Evolutionary conservation across 2,797 vertebrate genomes (phyloP).

Genomic region (Ficedula albicollis): DNA sequence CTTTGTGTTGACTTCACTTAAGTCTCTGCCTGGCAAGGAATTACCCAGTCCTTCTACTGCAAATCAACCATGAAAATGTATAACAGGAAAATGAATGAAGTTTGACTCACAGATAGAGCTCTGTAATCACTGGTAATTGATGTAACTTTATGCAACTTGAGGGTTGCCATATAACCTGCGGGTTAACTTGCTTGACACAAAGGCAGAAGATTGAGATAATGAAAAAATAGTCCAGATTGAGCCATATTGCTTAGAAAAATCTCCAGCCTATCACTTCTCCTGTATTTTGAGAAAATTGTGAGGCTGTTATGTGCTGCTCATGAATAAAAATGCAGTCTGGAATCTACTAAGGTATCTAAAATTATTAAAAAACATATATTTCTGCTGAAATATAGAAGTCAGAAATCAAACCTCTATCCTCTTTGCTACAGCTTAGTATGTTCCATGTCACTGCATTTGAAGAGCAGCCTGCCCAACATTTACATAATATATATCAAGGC

Average conservation of each 20-base stretch:
- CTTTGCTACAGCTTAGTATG: background rate
- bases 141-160: background rate
- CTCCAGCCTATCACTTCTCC: background rate
- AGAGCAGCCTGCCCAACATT: background rate
- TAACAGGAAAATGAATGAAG: background rate
- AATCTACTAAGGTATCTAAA: background rate
- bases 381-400: background rate
- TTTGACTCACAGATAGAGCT: background rate
- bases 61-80: background rate
- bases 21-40: background rate
- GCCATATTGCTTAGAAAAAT: background rate
- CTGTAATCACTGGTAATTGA: background rate
- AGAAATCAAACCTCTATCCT: background rate
- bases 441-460: background rate
- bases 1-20: background rate
- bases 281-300: background rate
- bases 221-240: background rate
- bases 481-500: background rate
- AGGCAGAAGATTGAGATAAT: background rate
- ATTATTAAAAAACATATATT: background rate
- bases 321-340: background rate
- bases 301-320: background rate
- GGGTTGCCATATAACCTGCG: background rate
- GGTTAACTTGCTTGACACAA: background rate
- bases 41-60: background rate